phyloP scores from a whole-genome alignment of 2,797 vertebrate species.

The Sus cebifrons region DNA sequence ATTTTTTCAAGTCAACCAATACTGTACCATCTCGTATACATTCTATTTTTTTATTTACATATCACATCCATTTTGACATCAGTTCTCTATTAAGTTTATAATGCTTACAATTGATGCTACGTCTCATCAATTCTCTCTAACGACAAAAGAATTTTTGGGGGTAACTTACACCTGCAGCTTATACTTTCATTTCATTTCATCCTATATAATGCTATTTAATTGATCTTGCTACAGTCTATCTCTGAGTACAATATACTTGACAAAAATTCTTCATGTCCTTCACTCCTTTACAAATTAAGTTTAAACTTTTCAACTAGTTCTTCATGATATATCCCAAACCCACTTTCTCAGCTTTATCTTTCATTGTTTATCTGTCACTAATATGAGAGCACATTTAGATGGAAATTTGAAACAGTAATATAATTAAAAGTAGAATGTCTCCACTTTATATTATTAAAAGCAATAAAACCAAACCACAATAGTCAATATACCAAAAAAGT shows the following conservation, averaged over 20 bases:
- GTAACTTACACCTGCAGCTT: not conserved
- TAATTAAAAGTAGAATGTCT: slow-evolving; percentile 13
- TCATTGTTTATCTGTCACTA: not conserved
- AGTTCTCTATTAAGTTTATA: not conserved
- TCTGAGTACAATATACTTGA: not conserved
- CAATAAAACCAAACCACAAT: slow-evolving; percentile 28
- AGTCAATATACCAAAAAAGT: slow-evolving; percentile 11
- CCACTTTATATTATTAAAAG: slow-evolving; percentile 14
- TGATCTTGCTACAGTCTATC: not conserved
- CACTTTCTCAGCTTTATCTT: not conserved
- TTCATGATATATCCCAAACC: not conserved
- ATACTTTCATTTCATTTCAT: slow-evolving; percentile 20
- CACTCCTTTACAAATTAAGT: slow-evolving; percentile 10
- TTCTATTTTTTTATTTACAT: not conserved
- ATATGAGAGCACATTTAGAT: not conserved
- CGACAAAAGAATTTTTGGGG: not conserved
- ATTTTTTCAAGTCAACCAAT: not conserved
- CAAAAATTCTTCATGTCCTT: not conserved
- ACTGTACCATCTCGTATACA: not conserved
- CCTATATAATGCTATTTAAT: not conserved
- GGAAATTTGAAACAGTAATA: not conserved
- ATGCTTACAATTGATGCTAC: not conserved
- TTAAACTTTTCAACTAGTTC: not conserved
- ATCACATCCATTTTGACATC: not conserved
- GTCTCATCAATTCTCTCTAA: not conserved